phyloP scores from a whole-genome alignment of 1,140 invertebrate genomes.

The Drosophila grimshawi region DNA sequence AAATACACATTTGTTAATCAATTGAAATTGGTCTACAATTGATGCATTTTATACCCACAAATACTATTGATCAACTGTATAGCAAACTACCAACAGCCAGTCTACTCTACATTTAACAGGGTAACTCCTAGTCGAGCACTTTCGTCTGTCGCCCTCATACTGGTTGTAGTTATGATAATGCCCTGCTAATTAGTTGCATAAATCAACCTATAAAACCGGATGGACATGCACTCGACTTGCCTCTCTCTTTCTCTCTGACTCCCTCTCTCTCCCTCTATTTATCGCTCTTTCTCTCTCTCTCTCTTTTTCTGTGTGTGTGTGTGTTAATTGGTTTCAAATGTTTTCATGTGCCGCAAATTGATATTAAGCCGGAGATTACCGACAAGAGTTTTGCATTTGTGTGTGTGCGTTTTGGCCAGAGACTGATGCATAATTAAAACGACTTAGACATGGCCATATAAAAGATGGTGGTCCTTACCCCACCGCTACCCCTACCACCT shows the following conservation, averaged over 20 bases:
- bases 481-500: slow-evolving; percentile 44
- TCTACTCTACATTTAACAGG: too few species aligned
- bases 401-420: slow-evolving; percentile 16
- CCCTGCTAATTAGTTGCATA: slow-evolving; percentile 76
- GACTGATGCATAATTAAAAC: slow-evolving; percentile 64
- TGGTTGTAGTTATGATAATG: slow-evolving; percentile 42
- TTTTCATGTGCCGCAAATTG: slow-evolving; percentile 54
- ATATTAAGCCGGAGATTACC: slow-evolving; percentile 24
- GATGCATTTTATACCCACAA: too few species aligned
- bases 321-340: slow-evolving; percentile 73
- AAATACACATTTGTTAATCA: too few species aligned
- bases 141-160: too few species aligned
- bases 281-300: not conserved
- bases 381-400: slow-evolving; percentile 77
- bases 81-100: too few species aligned
- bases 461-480: slow-evolving; percentile 31
- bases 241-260: not conserved
- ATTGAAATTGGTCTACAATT: too few species aligned
- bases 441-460: slow-evolving; percentile 48
- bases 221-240: slow-evolving; percentile 3
- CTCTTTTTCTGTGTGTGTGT: not conserved
- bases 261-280: not conserved
- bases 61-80: too few species aligned
- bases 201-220: slow-evolving; percentile 70
- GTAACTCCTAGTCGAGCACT: too few species aligned